Base-by-base conservation (phyloP, 2,113 vertebrate species). In the Lagenorhynchus albirostris region DNA sequence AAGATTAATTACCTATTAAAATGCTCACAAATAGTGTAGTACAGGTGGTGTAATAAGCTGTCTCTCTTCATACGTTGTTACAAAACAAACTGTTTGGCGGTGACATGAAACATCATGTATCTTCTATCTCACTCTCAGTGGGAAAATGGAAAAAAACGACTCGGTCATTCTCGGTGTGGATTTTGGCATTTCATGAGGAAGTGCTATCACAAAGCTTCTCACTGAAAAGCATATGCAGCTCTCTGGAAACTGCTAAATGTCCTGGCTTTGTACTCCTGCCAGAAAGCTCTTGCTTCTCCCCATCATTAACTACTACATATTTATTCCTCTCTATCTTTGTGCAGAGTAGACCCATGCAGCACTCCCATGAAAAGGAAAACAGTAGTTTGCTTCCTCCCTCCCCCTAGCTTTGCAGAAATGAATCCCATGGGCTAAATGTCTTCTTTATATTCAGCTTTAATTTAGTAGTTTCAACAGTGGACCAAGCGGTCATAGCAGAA, bases 1-100 rank as follows among this genome's bases (percentile, higher is more conserved):
- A 98, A 99, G 98, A 99, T 99, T 98, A 98, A 99, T 99, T 97
- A 98, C 98, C 98, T 98, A 99, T 98, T 99, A 98, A 98, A 98
- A 97, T 82, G 97, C 98, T 97, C 83, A 76, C 93, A 97, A 98
- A 94, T 73, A 97, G 96, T 67, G 87, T 76, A 77, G 96, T 92
- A 97, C 98, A 98, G 98, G 98, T 98, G 98, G 98, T 82, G 94
- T 96, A 96, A 97, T 92, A 98, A 94, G 83, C 82, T 89, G 7
- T 87, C 97, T 91, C 41, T 85, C 65, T 85, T 96, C 5, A 11
- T 47, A 97, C 92, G 53, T 65, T 4, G 97, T 7, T 71, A 95
- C 96, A 96, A 23, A 89, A 94, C 92, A 96, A 29, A 63, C 47
- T 89, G 26, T 50, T 74, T 5, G 2, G 97, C 95, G 85, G 98